Evolutionary conservation across 1,140 invertebrate species (phyloP).

Genomic region (Orchesella cincta): DNA sequence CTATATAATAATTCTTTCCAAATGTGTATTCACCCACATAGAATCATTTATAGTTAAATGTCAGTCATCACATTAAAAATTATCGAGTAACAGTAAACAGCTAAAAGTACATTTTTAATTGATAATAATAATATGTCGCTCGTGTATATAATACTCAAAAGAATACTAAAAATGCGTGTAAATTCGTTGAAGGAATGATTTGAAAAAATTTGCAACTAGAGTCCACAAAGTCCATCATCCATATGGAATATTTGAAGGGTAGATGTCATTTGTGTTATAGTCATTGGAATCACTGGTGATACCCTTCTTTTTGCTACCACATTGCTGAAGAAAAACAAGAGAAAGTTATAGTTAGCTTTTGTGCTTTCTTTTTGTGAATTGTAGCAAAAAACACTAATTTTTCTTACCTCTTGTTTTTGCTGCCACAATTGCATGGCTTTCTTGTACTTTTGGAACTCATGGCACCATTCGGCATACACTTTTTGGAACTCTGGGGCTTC

Average conservation of each 20-base stretch:
- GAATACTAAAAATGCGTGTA: too few relatives aligned
- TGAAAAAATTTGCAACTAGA: slow-evolving; percentile 20
- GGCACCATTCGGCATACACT: slow-evolving; percentile 95
- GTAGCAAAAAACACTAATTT: not conserved
- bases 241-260: slow-evolving; percentile 59
- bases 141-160: too few relatives aligned
- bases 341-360: not conserved
- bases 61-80: not conserved
- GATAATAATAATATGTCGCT: too few relatives aligned
- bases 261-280: slow-evolving; percentile 72
- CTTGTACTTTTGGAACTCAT: slow-evolving; percentile 95
- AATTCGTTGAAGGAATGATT: too few relatives aligned
- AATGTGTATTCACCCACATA: too few relatives aligned
- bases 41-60: not conserved
- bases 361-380: not conserved
- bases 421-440: slow-evolving; percentile 93
- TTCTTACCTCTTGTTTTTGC: slow-evolving; percentile 84
- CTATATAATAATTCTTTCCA: slow-evolving; percentile 5
- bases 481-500: slow-evolving; percentile 91
- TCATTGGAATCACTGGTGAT: slow-evolving; percentile 69
- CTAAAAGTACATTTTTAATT: too few relatives aligned
- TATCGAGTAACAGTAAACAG: not conserved
- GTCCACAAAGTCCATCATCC: slow-evolving; percentile 42
- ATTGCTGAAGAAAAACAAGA: slow-evolving; percentile 65
- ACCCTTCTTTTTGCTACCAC: slow-evolving; percentile 45